Base-by-base conservation (phyloP, 2,888 invertebrate species). In the Linyphia triangularis region DNA sequence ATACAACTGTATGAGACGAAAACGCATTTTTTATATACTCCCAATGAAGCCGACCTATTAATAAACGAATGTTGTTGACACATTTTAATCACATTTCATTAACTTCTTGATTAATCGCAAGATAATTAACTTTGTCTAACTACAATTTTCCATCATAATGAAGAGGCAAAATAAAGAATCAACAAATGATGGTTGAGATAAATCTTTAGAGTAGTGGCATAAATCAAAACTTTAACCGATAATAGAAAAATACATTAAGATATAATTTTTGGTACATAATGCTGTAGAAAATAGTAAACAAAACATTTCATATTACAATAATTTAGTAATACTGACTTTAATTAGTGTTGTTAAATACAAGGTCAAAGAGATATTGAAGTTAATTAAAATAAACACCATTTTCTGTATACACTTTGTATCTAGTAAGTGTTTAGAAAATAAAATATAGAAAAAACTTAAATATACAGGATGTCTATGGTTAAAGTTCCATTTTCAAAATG, bases 41-140 rank as follows among this genome's bases (percentile, higher is more conserved):
- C 5, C 30, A 19, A 13, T 22, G 16, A 61, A 19, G 7, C 16
- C n/a, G 67, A 85, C 69, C 77, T 69, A 67, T 85, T 59, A 77
- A 37, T 26, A 57, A 28, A 77, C 84, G 69, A 77, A 77, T 77
- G 84, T 57, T 85, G 22, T 22, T 33, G 84, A 77, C 84, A 77
- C 37, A 28, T 57, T 72, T 69, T 77, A 75, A 69, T 85, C 59
- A 77, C 75, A 77, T 59, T 28, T 75, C 77, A 85, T 85, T 85
- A 85, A 63, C 65, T 59, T 9, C 19, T 28, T 77, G 77, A 85
- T 85, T 67, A 85, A 85, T 85, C 77, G 63, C n/a, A 85, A 77
- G 30, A 77, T 85, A 85, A 85, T 85, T 85, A 77, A 77, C 69
- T 69, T 69, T 26, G 63, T 59, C 24, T 37, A 26, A 37, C 61